Evolutionary conservation across 2,113 vertebrate species (phyloP).

Genomic region (Trematocara unimaculatum): DNA sequence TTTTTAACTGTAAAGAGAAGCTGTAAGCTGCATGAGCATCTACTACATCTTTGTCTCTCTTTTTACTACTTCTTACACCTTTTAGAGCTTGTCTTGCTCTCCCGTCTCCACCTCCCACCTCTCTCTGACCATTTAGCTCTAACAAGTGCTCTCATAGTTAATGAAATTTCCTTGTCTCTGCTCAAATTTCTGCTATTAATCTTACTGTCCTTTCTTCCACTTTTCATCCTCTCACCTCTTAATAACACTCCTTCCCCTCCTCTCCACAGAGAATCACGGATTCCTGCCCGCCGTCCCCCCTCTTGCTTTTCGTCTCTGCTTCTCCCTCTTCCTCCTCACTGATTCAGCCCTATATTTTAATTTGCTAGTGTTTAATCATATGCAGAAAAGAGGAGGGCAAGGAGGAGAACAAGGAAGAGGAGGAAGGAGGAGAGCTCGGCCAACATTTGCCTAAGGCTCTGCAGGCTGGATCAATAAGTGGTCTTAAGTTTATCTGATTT

Average conservation of each 20-base stretch:
- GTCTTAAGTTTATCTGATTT: constrained; percentile 99
- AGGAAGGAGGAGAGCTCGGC: constrained; percentile 36
- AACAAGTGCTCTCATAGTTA: constrained; percentile 68
- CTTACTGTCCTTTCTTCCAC: constrained; percentile 54
- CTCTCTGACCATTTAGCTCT: constrained; percentile 63
- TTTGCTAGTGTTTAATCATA: constrained; percentile 60
- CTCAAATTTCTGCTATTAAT: constrained; percentile 70
- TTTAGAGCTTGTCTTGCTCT: not conserved
- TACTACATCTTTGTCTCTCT: not conserved
- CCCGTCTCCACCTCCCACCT: constrained; percentile 12
- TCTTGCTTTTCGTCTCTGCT: not conserved
- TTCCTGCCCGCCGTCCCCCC: not conserved
- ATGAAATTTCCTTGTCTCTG: constrained; percentile 69
- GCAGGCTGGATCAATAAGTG: constrained; percentile 72
- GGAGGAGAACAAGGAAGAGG: not conserved
- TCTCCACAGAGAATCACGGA: constrained; percentile 17
- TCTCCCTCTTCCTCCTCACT: not conserved
- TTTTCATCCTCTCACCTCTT: constrained; percentile 59
- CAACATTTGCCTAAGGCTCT: constrained; percentile 74
- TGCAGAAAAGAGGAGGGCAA: constrained; percentile 43
- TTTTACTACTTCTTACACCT: not conserved
- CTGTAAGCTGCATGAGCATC: not conserved
- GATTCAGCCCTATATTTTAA: constrained; percentile 10
- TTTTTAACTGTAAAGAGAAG: not conserved
- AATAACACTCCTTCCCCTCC: constrained; percentile 22